Evolutionary conservation across 2,888 invertebrate genomes (phyloP).

Genomic region (Diploptera punctata): DNA sequence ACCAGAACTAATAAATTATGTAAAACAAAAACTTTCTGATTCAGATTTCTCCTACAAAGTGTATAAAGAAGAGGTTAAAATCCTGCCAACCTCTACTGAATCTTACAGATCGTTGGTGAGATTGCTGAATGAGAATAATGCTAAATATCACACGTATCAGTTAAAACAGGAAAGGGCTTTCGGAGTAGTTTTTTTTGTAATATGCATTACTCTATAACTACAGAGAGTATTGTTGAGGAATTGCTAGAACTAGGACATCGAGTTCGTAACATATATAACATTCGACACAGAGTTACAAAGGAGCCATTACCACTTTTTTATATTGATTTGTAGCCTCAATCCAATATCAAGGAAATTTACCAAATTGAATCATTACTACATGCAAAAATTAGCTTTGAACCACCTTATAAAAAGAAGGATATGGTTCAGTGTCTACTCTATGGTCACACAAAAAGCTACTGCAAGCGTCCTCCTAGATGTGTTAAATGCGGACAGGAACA

Average conservation of each 20-base stretch:
- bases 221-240: background rate
- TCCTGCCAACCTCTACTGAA: background rate
- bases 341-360: background rate
- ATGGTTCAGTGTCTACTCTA: background rate
- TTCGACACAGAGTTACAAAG: background rate
- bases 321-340: background rate
- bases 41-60: background rate
- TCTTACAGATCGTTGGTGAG: background rate
- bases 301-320: background rate
- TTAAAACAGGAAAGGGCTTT: background rate
- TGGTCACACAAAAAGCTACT: background rate
- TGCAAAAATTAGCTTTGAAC: slow-evolving; percentile 9
- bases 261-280: background rate
- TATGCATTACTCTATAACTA: background rate
- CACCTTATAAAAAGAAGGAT: slow-evolving; percentile 2
- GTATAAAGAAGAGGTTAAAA: background rate
- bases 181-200: background rate
- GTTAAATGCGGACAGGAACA: background rate
- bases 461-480: background rate
- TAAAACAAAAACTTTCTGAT: background rate
- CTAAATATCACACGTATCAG: background rate
- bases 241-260: background rate
- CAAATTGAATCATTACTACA: slow-evolving; percentile 1
- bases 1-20: background rate
- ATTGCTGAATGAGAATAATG: background rate